Evolutionary conservation across 2,797 vertebrate genomes (phyloP).

Genomic region (Artibeus jamaicensis): DNA sequence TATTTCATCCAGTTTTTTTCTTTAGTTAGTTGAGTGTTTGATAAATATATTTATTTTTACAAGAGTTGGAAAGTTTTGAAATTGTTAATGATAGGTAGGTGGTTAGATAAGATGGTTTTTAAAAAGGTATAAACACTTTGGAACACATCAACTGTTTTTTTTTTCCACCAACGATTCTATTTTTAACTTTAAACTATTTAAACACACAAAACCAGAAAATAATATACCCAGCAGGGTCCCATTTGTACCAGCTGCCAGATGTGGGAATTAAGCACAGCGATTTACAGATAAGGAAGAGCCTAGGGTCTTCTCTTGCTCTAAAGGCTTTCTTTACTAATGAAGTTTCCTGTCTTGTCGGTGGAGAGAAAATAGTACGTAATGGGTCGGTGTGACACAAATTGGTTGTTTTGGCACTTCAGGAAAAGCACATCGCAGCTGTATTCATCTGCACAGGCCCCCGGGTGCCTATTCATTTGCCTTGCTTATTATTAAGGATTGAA

Average conservation of each 20-base stretch:
- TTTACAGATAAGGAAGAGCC: constrained; percentile 25
- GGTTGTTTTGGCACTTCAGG: constrained; percentile 8
- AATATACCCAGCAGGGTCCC: neutral
- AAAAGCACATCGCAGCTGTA: neutral
- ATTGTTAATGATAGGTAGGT: neutral
- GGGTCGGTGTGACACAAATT: neutral
- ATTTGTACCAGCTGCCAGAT: constrained; percentile 16
- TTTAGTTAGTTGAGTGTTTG: neutral
- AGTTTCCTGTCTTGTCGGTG: neutral
- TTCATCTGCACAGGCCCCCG: neutral
- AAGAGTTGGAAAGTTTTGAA: constrained; percentile 19
- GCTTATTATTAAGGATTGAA: neutral
- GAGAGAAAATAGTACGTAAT: constrained; percentile 40
- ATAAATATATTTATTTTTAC: neutral
- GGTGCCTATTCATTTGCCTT: neutral
- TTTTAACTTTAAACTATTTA: constrained; percentile 37
- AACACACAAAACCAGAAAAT: neutral
- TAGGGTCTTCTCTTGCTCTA: constrained; percentile 6
- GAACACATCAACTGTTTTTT: neutral
- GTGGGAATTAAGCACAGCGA: neutral
- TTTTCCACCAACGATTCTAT: neutral
- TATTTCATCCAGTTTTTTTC: neutral
- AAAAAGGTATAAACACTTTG: neutral
- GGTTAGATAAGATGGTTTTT: neutral
- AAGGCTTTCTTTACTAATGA: constrained; percentile 25